Conservation (phyloP, 1,140 invertebrate species). For the Forficula auricularia region DNA sequence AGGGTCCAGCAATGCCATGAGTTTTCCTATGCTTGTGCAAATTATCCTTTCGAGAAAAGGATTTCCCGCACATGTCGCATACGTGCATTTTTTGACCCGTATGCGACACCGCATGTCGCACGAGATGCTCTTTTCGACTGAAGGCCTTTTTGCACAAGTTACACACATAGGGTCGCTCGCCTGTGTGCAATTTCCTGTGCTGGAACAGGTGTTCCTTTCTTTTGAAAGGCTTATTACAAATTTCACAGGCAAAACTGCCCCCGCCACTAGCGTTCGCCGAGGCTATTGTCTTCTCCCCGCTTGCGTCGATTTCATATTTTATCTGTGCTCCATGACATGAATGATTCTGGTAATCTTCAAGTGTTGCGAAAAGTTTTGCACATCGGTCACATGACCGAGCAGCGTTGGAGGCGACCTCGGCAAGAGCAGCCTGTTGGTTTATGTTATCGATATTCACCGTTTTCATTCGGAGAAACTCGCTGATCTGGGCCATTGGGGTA, state of each 20-base stretch:
- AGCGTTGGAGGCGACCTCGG: constrained; percentile 3
- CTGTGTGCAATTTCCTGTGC: constrained; percentile 52
- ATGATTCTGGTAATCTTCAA: constrained; percentile 15
- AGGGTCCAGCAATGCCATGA: constrained; percentile 46
- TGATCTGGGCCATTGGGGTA: constrained; percentile 17
- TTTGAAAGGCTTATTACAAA: constrained; percentile 38
- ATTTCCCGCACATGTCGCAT: constrained; percentile 58
- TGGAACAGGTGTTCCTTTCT: constrained; percentile 42
- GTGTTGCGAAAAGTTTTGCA: constrained; percentile 15
- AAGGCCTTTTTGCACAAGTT: constrained; percentile 51
- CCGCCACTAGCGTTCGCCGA: constrained; percentile 5
- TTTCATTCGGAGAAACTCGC: constrained; percentile 20
- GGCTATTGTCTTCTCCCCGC: neutral
- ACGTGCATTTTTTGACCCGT: constrained; percentile 54
- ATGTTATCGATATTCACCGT: constrained; percentile 6
- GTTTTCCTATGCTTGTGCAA: constrained; percentile 50
- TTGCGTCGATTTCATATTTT: neutral
- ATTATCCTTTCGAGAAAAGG: constrained; percentile 59
- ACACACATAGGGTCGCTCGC: constrained; percentile 53
- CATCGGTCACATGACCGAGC: constrained; percentile 14
- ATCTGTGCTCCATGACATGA: neutral
- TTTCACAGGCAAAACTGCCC: constrained; percentile 31
- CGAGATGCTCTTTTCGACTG: constrained; percentile 51
- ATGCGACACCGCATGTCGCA: constrained; percentile 53
- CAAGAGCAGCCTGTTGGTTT: neutral